Evolutionary conservation across 2,888 invertebrate species (phyloP), one percentile per base, ranked within the genome.

Genomic region (Lochmaea crataegi): DNA sequence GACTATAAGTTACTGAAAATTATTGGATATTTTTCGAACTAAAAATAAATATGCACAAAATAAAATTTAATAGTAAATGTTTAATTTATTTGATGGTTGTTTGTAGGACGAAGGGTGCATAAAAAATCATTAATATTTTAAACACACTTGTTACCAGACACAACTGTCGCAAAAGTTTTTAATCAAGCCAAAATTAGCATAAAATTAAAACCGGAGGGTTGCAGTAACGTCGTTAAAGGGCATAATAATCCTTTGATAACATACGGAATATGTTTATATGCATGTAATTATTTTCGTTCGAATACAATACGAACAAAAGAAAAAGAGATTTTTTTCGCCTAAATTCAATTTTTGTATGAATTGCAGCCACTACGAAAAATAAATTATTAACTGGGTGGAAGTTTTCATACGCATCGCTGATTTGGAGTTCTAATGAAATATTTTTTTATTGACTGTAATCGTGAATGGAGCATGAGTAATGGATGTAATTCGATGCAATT

Each of bases 251-350:
- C 69, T 70, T 64, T 70, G 69, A 26, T 64, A 56, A 70, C 42
- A 53, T 68, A 68, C 42, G 11, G 64, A 56, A 70, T 70, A 70
- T 70, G 64, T 70, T 70, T 70, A 70, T 70, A 70, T 70, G 69
- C 56, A 70, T 64, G 69, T 64, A 57, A 64, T 70, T 68, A 68
- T 68, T 68, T 68, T 61, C 61, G 38, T 51, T 61, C 32, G 22
- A 41, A 38, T 53, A 7, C 26, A 32, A 67, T 10, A n/a, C 45
- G 48, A 2, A 56, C 45, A 16, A 68, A 22, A 22, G 22, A 26
- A 45, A 22, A 51, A 45, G 60, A 57, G 32, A 60, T 51, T 68
- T 60, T 60, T 60, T 26, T 38, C n/a, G 16, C 0, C n/a, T 56
- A 56, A 16, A 56, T 56, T 56, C 14, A 18, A n/a, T n/a, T n/a